phyloP scores from a whole-genome alignment of 2,797 vertebrate genomes.

The Propithecus perrieri region DNA sequence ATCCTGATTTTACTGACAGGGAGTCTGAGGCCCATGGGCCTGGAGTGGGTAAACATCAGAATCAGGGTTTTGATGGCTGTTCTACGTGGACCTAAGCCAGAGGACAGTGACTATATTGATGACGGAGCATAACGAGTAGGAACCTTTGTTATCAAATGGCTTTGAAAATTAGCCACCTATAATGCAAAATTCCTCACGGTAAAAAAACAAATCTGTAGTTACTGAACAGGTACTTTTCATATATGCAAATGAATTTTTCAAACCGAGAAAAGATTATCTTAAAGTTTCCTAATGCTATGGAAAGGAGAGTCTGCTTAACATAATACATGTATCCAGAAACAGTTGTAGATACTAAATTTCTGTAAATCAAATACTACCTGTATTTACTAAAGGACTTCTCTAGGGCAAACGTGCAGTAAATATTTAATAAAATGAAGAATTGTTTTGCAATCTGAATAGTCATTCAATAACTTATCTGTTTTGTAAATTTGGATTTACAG shows the following conservation, averaged over 20 bases:
- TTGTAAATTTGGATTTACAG: slow-evolving; percentile 73
- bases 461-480: slow-evolving; percentile 72
- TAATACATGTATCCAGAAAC: not conserved
- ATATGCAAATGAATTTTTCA: not conserved
- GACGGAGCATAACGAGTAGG: not conserved
- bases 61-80: not conserved
- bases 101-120: not conserved
- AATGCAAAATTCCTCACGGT: not conserved
- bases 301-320: not conserved
- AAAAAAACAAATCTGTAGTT: not conserved
- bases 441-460: slow-evolving; percentile 4
- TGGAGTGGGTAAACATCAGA: not conserved
- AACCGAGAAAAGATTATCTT: not conserved
- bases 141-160: not conserved
- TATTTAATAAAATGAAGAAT: slow-evolving; percentile 68
- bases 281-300: not conserved
- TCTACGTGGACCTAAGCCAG: not conserved
- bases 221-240: not conserved
- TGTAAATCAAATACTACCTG: slow-evolving; percentile 15
- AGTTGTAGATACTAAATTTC: not conserved
- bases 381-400: slow-evolving; percentile 54
- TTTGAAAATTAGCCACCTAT: not conserved
- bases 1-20: not conserved
- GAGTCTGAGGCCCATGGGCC: not conserved
- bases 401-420: not conserved